A percentile compares a stretch with the other conserved stretches of the same genome.
These are phyloP conservation scores for Lithosia quadra DNA, from an alignment of 2,888 invertebrate genomes.

Conservation along the genomic window DNA sequence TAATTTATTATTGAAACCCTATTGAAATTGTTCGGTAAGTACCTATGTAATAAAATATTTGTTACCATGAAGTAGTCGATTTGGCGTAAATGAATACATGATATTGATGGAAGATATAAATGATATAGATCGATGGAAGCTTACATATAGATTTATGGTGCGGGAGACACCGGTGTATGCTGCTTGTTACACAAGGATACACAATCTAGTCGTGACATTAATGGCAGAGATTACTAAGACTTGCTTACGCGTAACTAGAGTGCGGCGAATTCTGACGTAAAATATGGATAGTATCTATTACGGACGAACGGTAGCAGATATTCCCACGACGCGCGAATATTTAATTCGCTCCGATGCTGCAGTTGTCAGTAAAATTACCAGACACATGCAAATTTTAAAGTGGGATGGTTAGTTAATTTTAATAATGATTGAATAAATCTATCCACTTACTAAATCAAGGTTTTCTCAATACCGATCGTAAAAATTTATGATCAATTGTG, in stretches of 20 bases:
- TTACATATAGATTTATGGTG: slow-evolving; percentile 61
- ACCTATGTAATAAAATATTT: slow-evolving; percentile 51
- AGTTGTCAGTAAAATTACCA: slow-evolving; percentile 31
- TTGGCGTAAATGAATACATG: slow-evolving; percentile 57
- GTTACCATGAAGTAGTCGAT: slow-evolving; percentile 38
- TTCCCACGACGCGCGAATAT: slow-evolving; percentile 73
- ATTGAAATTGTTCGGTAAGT: slow-evolving; percentile 51
- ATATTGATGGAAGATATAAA: too few species aligned
- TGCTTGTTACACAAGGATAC: slow-evolving; percentile 74
- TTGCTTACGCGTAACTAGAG: slow-evolving; percentile 67
- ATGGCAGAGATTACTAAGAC: slow-evolving; percentile 67
- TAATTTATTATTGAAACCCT: slow-evolving; percentile 40
- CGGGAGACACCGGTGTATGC: slow-evolving; percentile 52
- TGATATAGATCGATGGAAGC: slow-evolving; percentile 60
- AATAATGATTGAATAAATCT: slow-evolving; percentile 32
- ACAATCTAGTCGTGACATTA: slow-evolving; percentile 80
- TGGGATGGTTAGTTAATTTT: slow-evolving; percentile 35
- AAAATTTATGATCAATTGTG: background rate
- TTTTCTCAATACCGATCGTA: background rate
- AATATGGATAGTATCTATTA: slow-evolving; percentile 70
- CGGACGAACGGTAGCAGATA: slow-evolving; percentile 61
- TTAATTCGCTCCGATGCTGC: slow-evolving; percentile 14
- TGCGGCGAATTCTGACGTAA: slow-evolving; percentile 76
- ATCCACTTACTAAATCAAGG: background rate
- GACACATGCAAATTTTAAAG: slow-evolving; percentile 43